A percentile compares a stretch with the other conserved stretches of the same genome.
Evolutionary conservation across 2,113 vertebrate species (phyloP).

Genomic region (Fregetta grallaria): DNA sequence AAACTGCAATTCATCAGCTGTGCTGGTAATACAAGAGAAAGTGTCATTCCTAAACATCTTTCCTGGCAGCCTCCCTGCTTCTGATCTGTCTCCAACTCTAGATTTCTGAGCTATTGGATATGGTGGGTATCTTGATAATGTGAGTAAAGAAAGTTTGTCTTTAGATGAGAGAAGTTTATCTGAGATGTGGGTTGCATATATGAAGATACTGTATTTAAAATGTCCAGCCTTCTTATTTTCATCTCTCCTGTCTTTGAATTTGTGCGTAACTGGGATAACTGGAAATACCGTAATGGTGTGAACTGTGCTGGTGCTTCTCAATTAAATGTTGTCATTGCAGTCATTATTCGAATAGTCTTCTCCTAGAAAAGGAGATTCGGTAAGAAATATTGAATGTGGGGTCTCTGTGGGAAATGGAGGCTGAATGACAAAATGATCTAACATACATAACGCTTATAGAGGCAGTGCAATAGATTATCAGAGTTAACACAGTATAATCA

Average conservation of each 20-base stretch:
- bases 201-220: background rate
- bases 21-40: background rate
- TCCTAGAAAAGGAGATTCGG: background rate
- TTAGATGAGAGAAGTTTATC: background rate
- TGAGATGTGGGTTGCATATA: background rate
- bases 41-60: background rate
- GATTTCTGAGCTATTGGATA: background rate
- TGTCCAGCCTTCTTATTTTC: background rate
- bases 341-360: background rate
- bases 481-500: background rate
- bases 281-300: background rate
- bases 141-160: background rate
- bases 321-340: background rate
- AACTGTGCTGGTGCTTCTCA: background rate
- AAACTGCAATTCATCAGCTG: background rate
- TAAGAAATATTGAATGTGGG: background rate
- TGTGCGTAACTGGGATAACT: background rate
- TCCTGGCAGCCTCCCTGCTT: background rate
- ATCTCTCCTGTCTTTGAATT: background rate
- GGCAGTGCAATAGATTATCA: background rate
- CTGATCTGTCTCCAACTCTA: background rate
- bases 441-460: background rate
- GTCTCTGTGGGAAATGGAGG: background rate
- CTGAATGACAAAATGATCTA: background rate
- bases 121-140: background rate